A percentile compares a stretch with the other conserved stretches of the same genome.
Evolutionary conservation across 2,888 invertebrate genomes (phyloP).

Genomic region (Griposia aprilina): DNA sequence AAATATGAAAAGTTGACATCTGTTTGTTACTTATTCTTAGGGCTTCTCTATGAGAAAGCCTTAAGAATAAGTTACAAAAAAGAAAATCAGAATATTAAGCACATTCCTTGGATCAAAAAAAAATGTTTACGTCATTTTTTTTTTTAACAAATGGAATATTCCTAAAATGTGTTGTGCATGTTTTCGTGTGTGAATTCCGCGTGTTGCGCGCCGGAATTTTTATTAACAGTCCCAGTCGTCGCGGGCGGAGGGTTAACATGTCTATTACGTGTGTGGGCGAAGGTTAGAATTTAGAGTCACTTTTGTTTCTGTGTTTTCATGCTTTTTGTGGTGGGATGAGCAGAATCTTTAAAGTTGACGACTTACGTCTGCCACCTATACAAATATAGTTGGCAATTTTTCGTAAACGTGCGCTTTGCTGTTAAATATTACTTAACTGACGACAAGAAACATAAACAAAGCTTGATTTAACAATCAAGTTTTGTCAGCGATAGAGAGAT

Average conservation of each 20-base stretch:
- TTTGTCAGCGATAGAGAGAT: neutral
- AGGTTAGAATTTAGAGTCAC: slow-evolving; percentile 18
- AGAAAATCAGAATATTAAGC: neutral
- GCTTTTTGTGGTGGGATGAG: neutral
- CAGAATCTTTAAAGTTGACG: neutral
- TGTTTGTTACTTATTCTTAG: neutral
- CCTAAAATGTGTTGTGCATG: slow-evolving; percentile 51
- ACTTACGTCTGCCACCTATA: too few relatives aligned
- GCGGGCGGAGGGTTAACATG: slow-evolving; percentile 64
- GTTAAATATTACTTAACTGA: neutral
- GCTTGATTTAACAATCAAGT: neutral
- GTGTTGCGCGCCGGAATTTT: slow-evolving; percentile 71
- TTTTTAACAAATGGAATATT: slow-evolving; percentile 52
- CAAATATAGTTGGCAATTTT: neutral
- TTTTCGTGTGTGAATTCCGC: slow-evolving; percentile 61
- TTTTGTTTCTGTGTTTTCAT: slow-evolving; percentile 8
- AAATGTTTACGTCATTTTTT: slow-evolving; percentile 19
- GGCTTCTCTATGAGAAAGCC: neutral
- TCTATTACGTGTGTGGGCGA: slow-evolving; percentile 63
- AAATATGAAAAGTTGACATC: too few relatives aligned
- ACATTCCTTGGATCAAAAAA: neutral
- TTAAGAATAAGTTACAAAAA: neutral
- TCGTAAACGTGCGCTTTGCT: neutral
- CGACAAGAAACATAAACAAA: neutral
- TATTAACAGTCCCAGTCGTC: slow-evolving; percentile 62